These are phyloP conservation scores for Zaprionus gabonicus DNA, from an alignment of 1,140 invertebrate species.

Conservation along the genomic window DNA sequence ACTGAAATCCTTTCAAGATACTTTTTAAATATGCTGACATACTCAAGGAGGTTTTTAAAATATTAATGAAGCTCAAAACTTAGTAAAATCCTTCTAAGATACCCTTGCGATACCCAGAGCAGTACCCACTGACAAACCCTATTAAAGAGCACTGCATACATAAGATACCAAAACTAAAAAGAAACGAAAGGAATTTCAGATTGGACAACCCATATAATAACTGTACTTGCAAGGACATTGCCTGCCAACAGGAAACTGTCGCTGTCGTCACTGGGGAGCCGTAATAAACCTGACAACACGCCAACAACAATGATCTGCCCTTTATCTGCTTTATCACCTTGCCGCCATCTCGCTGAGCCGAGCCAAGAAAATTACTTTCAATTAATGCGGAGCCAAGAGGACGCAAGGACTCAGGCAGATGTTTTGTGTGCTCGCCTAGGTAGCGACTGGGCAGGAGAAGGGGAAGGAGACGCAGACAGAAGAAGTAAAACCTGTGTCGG, in stretches of 20 bases:
- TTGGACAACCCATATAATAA: conserved; percentile 4
- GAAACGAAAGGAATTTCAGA: background rate
- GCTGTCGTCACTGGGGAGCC: conserved; percentile 21
- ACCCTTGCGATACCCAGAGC: background rate
- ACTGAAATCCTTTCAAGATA: background rate
- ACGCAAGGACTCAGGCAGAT: conserved; percentile 60
- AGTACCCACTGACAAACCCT: background rate
- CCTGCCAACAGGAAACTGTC: conserved; percentile 50
- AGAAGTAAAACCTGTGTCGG: conserved; percentile 65
- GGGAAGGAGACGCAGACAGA: background rate
- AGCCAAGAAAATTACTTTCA: conserved; percentile 66
- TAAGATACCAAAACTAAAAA: background rate
- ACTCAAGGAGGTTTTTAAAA: background rate
- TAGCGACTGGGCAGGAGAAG: background rate
- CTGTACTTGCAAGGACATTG: conserved; percentile 33
- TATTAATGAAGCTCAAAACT: background rate
- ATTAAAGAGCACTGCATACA: background rate
- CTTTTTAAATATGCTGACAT: background rate
- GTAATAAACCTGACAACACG: conserved; percentile 46
- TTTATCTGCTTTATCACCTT: conserved; percentile 65
- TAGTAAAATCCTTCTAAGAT: background rate
- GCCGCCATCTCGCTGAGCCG: conserved; percentile 41
- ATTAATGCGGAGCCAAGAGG: conserved; percentile 65
- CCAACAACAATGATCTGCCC: conserved; percentile 23
- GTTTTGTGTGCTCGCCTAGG: conserved; percentile 43